phyloP scores from a whole-genome alignment of 1,140 invertebrate species.

The Myzus persicae region DNA sequence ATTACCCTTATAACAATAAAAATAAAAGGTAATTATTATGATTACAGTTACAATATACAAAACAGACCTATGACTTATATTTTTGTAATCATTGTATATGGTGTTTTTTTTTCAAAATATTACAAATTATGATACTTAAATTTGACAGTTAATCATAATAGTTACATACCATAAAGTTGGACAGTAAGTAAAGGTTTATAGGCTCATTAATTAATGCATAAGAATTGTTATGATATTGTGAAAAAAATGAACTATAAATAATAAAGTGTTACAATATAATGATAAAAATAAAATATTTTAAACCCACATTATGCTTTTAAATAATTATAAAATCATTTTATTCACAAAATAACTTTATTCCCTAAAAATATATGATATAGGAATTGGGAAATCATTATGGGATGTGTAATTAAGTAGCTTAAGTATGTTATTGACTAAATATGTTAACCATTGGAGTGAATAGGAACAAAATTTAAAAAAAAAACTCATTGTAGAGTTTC shows the following conservation, averaged over 20 bases:
- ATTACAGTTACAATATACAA: slow-evolving; percentile 3
- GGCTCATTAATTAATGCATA: neutral
- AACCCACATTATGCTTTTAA: neutral
- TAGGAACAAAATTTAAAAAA: slow-evolving; percentile 52
- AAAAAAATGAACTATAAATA: neutral
- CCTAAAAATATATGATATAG: neutral
- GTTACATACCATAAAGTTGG: neutral
- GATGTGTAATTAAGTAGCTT: slow-evolving; percentile 47
- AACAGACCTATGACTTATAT: neutral
- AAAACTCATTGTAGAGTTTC: neutral
- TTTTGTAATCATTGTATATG: neutral
- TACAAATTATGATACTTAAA: neutral
- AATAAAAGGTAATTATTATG: slow-evolving; percentile 26
- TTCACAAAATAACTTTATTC: slow-evolving; percentile 3
- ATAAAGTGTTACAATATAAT: slow-evolving; percentile 22
- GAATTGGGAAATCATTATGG: neutral
- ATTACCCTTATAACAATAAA: slow-evolving; percentile 42
- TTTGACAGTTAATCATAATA: neutral
- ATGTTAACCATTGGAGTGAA: slow-evolving; percentile 40
- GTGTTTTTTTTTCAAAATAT: neutral
- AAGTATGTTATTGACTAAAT: slow-evolving; percentile 41
- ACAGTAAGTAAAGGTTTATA: neutral
- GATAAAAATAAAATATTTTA: slow-evolving; percentile 32
- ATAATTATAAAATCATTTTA: neutral
- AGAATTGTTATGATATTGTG: slow-evolving; percentile 15